Conservation (phyloP, 2,888 invertebrate species). For the Hybos culiciformis region DNA sequence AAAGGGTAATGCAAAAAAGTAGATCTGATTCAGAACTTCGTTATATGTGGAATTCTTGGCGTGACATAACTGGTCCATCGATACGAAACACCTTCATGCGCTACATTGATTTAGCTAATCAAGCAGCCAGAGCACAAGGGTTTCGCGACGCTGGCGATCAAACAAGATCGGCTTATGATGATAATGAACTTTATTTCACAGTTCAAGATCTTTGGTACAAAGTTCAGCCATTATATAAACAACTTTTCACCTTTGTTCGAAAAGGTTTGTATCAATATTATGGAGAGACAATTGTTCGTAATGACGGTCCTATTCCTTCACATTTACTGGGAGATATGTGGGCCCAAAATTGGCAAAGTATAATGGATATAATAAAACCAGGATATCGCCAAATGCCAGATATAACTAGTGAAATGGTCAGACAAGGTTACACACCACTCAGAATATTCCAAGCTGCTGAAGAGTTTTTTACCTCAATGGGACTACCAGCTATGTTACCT, state of each 20-base stretch:
- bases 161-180: slow-evolving; percentile 63
- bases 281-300: slow-evolving; percentile 42
- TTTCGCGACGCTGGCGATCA: slow-evolving; percentile 69
- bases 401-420: slow-evolving; percentile 62
- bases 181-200: slow-evolving; percentile 46
- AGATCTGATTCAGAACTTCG: slow-evolving; percentile 59
- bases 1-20: slow-evolving; percentile 47
- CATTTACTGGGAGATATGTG: slow-evolving; percentile 77
- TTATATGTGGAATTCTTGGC: slow-evolving; percentile 69
- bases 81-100: slow-evolving; percentile 61
- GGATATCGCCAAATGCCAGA: slow-evolving; percentile 55
- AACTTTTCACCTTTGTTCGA: slow-evolving; percentile 71
- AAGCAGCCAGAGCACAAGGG: slow-evolving; percentile 56
- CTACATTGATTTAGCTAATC: slow-evolving; percentile 66
- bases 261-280: slow-evolving; percentile 49
- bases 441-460: slow-evolving; percentile 73
- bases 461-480: slow-evolving; percentile 69
- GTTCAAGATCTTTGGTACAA: slow-evolving; percentile 45
- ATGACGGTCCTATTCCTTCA: slow-evolving; percentile 69
- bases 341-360: slow-evolving; percentile 69
- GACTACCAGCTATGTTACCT: slow-evolving; percentile 63
- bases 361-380: slow-evolving; percentile 60
- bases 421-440: slow-evolving; percentile 58
- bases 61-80: slow-evolving; percentile 64
- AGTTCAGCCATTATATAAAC: slow-evolving; percentile 62